Evolutionary conservation across 2,797 vertebrate genomes (phyloP).

Genomic region (Orestias chungarensis): DNA sequence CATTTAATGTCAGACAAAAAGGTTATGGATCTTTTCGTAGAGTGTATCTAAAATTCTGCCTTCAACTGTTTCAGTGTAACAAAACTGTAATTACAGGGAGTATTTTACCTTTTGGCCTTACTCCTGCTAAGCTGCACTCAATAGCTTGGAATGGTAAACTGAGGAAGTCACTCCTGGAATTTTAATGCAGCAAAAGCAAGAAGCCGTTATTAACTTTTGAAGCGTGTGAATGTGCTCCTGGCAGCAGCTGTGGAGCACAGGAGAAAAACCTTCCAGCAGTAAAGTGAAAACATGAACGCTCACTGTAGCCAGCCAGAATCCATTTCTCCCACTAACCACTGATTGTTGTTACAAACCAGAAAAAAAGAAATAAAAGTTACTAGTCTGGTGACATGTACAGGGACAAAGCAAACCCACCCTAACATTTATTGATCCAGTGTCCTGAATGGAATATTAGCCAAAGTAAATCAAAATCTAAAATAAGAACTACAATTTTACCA

Average conservation of each 20-base stretch:
- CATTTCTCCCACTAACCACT: not conserved
- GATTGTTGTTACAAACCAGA: too few relatives aligned
- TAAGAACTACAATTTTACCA: not conserved
- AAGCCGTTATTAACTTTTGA: constrained; percentile 36
- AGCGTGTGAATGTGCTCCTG: not conserved
- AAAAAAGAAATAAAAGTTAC: too few relatives aligned
- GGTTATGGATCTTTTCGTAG: not conserved
- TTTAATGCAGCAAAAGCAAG: constrained; percentile 46
- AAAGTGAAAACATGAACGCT: not conserved
- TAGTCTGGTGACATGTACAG: not conserved
- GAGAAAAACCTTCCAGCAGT: not conserved
- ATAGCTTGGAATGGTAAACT: constrained; percentile 95
- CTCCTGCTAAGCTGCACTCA: constrained; percentile 87
- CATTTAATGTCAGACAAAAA: not conserved
- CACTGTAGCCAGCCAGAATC: not conserved
- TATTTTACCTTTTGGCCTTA: constrained; percentile 82
- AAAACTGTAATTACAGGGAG: not conserved
- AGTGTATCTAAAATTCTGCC: not conserved
- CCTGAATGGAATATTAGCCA: not conserved
- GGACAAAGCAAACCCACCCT: not conserved
- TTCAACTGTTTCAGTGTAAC: not conserved
- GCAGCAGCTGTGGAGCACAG: not conserved
- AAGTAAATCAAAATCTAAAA: not conserved
- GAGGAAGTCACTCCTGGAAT: constrained; percentile 91
- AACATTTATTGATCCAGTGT: not conserved